phyloP scores from a whole-genome alignment of 2,888 invertebrate species.

The Hydroisotoma schaefferi region DNA sequence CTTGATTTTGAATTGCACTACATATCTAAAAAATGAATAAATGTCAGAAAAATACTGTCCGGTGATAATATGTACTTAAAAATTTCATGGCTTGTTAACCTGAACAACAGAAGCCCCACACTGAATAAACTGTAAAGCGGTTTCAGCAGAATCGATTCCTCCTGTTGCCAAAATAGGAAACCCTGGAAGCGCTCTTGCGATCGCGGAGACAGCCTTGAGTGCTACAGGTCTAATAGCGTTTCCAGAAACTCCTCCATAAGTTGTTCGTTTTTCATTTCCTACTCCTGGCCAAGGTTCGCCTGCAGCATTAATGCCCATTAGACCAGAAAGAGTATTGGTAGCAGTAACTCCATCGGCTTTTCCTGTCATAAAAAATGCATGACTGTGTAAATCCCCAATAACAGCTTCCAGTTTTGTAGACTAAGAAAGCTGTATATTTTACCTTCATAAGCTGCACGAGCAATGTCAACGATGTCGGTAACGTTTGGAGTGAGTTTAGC shows the following conservation, averaged over 20 bases:
- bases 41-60: background rate
- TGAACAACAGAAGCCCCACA: slow-evolving; percentile 91
- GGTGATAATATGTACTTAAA: background rate
- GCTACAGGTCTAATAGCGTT: slow-evolving; percentile 95
- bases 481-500: slow-evolving; percentile 97
- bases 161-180: slow-evolving; percentile 94
- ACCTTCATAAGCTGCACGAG: slow-evolving; percentile 84
- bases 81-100: slow-evolving; percentile 55
- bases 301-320: slow-evolving; percentile 81
- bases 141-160: slow-evolving; percentile 94
- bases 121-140: slow-evolving; percentile 88
- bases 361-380: slow-evolving; percentile 57
- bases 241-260: slow-evolving; percentile 90
- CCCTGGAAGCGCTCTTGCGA: slow-evolving; percentile 76
- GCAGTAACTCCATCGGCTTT: slow-evolving; percentile 93
- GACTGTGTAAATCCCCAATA: background rate
- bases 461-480: slow-evolving; percentile 84
- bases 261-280: slow-evolving; percentile 73
- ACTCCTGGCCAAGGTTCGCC: slow-evolving; percentile 90
- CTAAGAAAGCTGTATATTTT: slow-evolving; percentile 32
- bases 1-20: slow-evolving; percentile 97
- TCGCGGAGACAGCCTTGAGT: slow-evolving; percentile 81
- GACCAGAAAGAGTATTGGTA: slow-evolving; percentile 93
- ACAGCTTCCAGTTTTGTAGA: too few species aligned
- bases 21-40: slow-evolving; percentile 63